Evolutionary conservation across 1,140 invertebrate genomes (phyloP), one percentile per base, ranked within the genome.

Genomic region (Rhopalosiphum padi): DNA sequence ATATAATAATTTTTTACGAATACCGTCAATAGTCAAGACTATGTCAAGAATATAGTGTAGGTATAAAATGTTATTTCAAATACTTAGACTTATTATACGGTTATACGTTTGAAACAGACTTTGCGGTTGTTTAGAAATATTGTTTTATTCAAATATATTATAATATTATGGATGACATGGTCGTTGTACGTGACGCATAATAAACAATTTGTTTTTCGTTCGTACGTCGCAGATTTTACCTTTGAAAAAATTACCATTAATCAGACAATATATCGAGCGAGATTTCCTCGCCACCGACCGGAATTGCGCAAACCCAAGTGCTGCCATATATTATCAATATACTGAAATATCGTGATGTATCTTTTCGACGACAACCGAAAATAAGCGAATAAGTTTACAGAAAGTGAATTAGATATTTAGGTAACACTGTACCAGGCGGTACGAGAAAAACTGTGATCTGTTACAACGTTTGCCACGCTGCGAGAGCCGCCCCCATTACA

Each of bases 101-200:
- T 77, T n/a, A 77, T 30, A 30, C 30, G 18, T 35, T 35, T 77
- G 60, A 77, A 77, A 77, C 60, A 0, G 15, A 77, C 60, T 68
- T 68, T 9, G 6, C 60, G n/a, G 60, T 77, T 77, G 60, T 77
- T 77, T 77, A 77, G 60, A n/a, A 77, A 77, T 77, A 77, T 77
- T 77, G 60, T 77, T 77, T 77, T 77, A 77, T 77, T 77, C n/a
- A 77, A 77, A 77, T 77, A n/a, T 77, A 77, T 77, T 77, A 77
- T 77, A 77, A 77, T 77, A 77, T 77, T 77, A 77, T 77, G 60
- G 30, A 77, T 77, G 5, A 6, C 30, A 77, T 4, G 9, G n/a
- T 77, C 30, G 60, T 60, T 30, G 60, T 77, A n/a, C 60, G 60
- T 77, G 60, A n/a, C 4, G 30, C 11, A n/a, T n/a, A 77, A 77